Percentiles rank a stretch among this genome's conserved stretches.
Conservation (phyloP, 64 coral and sea anemone genomes). For the Dendronephthya gigantea region DNA sequence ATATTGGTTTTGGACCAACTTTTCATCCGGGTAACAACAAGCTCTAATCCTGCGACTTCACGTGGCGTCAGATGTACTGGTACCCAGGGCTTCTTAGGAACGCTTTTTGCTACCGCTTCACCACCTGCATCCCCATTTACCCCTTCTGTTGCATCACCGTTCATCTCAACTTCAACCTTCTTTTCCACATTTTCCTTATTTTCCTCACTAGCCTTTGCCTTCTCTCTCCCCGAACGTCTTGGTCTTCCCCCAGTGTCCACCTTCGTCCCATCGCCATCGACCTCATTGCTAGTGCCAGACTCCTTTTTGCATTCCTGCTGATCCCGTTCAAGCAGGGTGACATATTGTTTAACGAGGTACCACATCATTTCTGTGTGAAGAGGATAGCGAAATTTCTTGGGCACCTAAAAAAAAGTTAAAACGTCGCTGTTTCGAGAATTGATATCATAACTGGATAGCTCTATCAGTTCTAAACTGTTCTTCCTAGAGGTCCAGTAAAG, state of each 20-base stretch:
- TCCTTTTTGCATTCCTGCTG: background rate
- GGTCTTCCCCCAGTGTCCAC: conserved; percentile 20
- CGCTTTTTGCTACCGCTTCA: background rate
- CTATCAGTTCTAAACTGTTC: background rate
- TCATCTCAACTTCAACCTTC: background rate
- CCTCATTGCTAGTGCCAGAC: background rate
- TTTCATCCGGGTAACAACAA: conserved; percentile 48
- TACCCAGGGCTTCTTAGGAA: conserved; percentile 37
- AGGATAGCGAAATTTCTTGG: conserved; percentile 92
- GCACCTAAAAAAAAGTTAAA: conserved; percentile 48
- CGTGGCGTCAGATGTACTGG: conserved; percentile 57
- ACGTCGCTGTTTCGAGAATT: background rate
- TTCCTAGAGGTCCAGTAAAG: background rate
- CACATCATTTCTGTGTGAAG: conserved; percentile 85
- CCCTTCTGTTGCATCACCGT: background rate
- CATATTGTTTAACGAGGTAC: conserved; percentile 69
- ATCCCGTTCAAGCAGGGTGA: conserved; percentile 42
- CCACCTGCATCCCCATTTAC: background rate
- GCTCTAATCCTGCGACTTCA: conserved; percentile 45
- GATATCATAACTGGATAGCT: background rate
- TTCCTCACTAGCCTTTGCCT: conserved; percentile 19
- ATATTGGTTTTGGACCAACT: conserved; percentile 61
- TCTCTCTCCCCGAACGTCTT: background rate
- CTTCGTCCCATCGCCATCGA: conserved; percentile 12
- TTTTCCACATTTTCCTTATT: conserved; percentile 32